phyloP scores from a whole-genome alignment of 2,797 vertebrate species.

The Hyperoplus lanceolatus region DNA sequence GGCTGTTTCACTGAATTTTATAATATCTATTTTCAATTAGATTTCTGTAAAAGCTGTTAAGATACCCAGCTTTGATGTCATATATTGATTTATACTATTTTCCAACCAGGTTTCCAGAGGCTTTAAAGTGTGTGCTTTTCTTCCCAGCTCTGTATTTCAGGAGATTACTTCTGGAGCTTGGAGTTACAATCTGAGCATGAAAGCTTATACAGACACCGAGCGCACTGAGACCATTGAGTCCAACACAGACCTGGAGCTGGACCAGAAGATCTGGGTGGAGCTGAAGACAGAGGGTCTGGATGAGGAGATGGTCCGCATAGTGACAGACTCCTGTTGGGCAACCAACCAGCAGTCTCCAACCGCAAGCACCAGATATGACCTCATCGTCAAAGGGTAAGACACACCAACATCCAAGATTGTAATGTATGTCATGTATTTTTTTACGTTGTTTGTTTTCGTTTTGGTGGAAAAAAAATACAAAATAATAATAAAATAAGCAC shows the following conservation, averaged over 20 bases:
- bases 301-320: constrained; percentile 9
- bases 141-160: constrained; percentile 44
- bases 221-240: not conserved
- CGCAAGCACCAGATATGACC: constrained; percentile 48
- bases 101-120: no score
- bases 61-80: no score
- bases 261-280: constrained; percentile 59
- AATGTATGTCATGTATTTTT: not conserved
- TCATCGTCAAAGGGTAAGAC: constrained; percentile 57
- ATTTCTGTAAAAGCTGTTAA: no score
- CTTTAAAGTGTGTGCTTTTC: not conserved
- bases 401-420: not conserved
- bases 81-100: no score
- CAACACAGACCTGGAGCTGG: constrained; percentile 6
- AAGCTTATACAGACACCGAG: constrained; percentile 12
- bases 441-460: no score
- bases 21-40: no score
- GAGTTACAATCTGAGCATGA: constrained; percentile 60
- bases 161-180: constrained; percentile 46
- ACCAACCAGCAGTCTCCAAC: constrained; percentile 37
- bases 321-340: constrained; percentile 66
- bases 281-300: constrained; percentile 40
- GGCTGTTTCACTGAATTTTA: no score
- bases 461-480: not conserved
- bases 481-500: no score